phyloP scores from a whole-genome alignment of 2,888 invertebrate genomes.

The Scaptomyza caliginosa region DNA sequence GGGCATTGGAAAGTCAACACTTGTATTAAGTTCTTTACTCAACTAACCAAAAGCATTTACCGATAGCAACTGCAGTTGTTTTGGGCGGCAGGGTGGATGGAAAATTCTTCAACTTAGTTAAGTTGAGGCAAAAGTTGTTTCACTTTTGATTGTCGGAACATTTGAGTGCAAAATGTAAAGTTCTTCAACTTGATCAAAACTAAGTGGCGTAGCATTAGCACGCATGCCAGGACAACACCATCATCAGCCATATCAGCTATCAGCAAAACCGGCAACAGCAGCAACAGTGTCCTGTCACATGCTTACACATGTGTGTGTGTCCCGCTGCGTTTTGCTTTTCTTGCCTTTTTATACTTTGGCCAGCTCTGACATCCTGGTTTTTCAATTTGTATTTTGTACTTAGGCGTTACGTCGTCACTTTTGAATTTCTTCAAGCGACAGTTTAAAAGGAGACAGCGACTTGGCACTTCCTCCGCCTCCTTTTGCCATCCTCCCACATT shows the following conservation, averaged over 20 bases:
- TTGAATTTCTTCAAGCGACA: slow-evolving; percentile 55
- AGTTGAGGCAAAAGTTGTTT: slow-evolving; percentile 54
- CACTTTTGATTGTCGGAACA: slow-evolving; percentile 69
- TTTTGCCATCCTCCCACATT: not conserved
- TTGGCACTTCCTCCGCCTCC: slow-evolving; percentile 16
- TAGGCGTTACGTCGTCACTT: slow-evolving; percentile 40
- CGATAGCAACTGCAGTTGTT: slow-evolving; percentile 32
- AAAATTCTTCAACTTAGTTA: slow-evolving; percentile 33
- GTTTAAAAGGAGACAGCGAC: slow-evolving; percentile 43
- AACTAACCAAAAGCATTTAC: slow-evolving; percentile 34
- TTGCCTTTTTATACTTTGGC: slow-evolving; percentile 1
- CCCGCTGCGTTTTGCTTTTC: slow-evolving; percentile 32
- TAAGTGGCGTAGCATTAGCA: slow-evolving; percentile 72
- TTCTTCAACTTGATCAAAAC: slow-evolving; percentile 64
- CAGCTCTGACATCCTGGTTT: slow-evolving; percentile 49
- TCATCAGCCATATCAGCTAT: not conserved
- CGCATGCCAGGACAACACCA: slow-evolving; percentile 55
- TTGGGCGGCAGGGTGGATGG: no score
- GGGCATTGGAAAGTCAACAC: not conserved
- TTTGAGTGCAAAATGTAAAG: slow-evolving; percentile 72
- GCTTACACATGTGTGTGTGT: slow-evolving; percentile 12
- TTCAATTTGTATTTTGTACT: slow-evolving; percentile 61
- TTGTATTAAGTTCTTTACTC: not conserved
- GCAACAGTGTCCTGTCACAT: slow-evolving; percentile 41
- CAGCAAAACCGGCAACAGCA: slow-evolving; percentile 11